Evolutionary conservation across 2,113 vertebrate genomes (phyloP), one percentile per base, ranked within the genome.

Genomic region (Merops nubicus): DNA sequence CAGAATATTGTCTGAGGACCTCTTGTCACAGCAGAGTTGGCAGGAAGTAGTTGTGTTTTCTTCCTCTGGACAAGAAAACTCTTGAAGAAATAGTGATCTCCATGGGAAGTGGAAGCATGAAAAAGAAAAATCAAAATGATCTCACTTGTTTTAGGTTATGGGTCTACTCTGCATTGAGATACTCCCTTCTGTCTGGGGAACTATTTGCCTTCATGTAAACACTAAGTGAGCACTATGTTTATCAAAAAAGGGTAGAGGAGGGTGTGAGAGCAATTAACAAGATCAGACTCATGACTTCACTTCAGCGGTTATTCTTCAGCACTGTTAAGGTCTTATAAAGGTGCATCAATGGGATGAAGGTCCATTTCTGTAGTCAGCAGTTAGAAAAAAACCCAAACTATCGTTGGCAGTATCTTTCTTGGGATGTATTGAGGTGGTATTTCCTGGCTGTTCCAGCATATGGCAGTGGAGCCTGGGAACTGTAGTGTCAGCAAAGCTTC

Each of bases 21-120:
- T 68, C 84, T 88, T 80, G 48, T 85, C 53, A 43, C n/a, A 75
- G 72, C 63, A 80, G 68, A 95, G 86, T 21, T 90, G 42, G 16
- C 85, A 84, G 96, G 90, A 96, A 94, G 60, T 91, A 92, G 28
- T 95, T 95, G 80, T 40, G 20, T 67, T 94, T 91, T 93, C 90
- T 90, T 88, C 82, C 50, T 63, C 28, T 96, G 76, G 68, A 74
- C 59, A 53, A n/a, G 77, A 84, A 53, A 76, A 73, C 45, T 93
- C 45, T 59, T 81, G 48, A 72, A 92, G 88, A 94, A 87, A 93
- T 81, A 62, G 69, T 84, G 73, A 38, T 48, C 76, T 91, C 43
- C 40, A 54, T 3, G 1, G 48, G 86, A 94, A 91, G 62, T 85
- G 69, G 89, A 94, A 92, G 40, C 20, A 48, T 68, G 68, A 50